Evolutionary conservation across 2,797 vertebrate species (phyloP).

Genomic region (Psittacula derbiana): DNA sequence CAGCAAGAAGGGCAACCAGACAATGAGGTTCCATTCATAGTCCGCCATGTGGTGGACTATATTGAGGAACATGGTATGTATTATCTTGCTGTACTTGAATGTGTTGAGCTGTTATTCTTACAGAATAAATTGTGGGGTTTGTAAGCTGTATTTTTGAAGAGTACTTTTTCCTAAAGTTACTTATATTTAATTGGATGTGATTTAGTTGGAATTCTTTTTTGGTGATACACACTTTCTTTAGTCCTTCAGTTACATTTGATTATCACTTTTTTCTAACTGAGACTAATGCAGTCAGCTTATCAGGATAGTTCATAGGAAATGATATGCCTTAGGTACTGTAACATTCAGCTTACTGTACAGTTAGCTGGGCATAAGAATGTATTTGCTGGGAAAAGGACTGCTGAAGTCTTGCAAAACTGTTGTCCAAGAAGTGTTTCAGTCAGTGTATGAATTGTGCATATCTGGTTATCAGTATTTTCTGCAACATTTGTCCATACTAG

Average conservation of each 20-base stretch:
- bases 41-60: slow-evolving; percentile 96
- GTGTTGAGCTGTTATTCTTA: neutral
- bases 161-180: neutral
- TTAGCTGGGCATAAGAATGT: neutral
- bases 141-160: neutral
- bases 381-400: neutral
- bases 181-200: neutral
- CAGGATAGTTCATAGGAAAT: neutral
- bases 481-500: neutral
- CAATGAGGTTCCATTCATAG: slow-evolving; percentile 92
- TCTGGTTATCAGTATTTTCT: neutral
- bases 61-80: slow-evolving; percentile 96
- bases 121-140: neutral
- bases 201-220: neutral
- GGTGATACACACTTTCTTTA: neutral
- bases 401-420: neutral
- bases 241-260: neutral
- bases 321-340: neutral
- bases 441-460: neutral
- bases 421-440: neutral
- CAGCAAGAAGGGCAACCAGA: slow-evolving; percentile 89
- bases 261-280: neutral
- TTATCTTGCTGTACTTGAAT: slow-evolving; percentile 13
- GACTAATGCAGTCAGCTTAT: neutral
- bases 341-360: neutral